These are phyloP conservation scores for Yasuhikotakia modesta DNA, from an alignment of 2,797 vertebrate genomes.

Conservation along the genomic window DNA sequence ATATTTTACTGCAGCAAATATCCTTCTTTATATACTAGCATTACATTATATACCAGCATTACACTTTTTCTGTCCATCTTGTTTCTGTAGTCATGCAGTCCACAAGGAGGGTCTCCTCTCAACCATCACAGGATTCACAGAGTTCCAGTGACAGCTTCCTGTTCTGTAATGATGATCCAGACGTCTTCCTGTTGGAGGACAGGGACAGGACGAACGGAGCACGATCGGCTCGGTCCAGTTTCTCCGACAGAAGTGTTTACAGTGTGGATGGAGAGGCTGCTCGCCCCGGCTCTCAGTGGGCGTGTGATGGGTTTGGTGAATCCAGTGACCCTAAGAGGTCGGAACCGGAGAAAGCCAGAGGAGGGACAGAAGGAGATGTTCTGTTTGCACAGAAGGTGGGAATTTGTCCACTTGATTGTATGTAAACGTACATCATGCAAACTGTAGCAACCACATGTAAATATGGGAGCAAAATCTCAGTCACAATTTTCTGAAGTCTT, in stretches of 20 bases:
- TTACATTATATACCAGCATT: too few species aligned
- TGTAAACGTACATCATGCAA: background rate
- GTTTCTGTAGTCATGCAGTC: conserved; percentile 76
- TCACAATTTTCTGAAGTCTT: too few species aligned
- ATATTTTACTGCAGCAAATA: background rate
- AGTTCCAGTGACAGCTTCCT: conserved; percentile 75
- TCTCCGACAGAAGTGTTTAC: conserved; percentile 16
- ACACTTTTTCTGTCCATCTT: background rate
- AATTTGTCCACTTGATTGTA: background rate
- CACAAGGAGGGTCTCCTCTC: conserved; percentile 75
- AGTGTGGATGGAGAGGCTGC: conserved; percentile 37
- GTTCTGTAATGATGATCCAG: conserved; percentile 75
- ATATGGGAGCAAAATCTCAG: too few species aligned
- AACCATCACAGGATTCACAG: conserved; percentile 75
- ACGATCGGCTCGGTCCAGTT: conserved; percentile 34
- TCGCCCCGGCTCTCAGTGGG: conserved; percentile 72
- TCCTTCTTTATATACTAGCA: background rate
- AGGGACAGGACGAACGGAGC: background rate
- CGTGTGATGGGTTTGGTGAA: conserved; percentile 65
- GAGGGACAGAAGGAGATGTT: conserved; percentile 79
- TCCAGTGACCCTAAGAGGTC: conserved; percentile 58
- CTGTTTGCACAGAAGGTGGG: conserved; percentile 89
- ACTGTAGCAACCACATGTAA: too few species aligned
- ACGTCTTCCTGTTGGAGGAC: conserved; percentile 76
- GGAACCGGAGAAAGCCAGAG: conserved; percentile 38